Evolutionary conservation across 2,113 vertebrate species (phyloP).

Genomic region (Corynorhinus townsendii): DNA sequence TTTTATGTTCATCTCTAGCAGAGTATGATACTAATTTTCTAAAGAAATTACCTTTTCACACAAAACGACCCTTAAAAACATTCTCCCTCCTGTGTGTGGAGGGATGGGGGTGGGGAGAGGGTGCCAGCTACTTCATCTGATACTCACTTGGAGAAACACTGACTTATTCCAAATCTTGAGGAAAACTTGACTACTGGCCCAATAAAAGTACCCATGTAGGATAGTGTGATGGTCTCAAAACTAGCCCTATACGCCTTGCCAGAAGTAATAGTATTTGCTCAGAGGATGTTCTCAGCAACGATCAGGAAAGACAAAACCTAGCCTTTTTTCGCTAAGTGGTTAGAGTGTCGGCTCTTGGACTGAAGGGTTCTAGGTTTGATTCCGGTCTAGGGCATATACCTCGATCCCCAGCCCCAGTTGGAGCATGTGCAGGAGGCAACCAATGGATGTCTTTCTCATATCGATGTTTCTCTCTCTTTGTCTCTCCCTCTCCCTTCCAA

Average conservation of each 20-base stretch:
- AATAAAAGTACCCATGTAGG: background rate
- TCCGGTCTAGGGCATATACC: no score
- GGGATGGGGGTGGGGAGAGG: no score
- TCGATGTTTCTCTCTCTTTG: background rate
- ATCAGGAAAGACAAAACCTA: background rate
- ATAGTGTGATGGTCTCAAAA: background rate
- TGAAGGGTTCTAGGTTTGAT: no score
- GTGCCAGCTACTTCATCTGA: background rate
- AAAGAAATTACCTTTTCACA: background rate
- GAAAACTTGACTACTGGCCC: background rate
- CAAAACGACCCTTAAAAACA: background rate
- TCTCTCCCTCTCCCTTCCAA: background rate
- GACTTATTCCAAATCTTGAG: background rate
- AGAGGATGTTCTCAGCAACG: background rate
- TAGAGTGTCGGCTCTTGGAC: no score
- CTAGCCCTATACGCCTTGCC: background rate
- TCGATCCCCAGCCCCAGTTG: no score
- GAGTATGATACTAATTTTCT: background rate
- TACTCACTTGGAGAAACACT: background rate
- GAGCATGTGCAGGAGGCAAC: no score
- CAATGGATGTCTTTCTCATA: no score
- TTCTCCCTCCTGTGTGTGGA: background rate
- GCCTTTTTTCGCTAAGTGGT: no score
- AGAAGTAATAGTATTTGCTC: background rate
- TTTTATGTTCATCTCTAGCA: background rate